Conservation (phyloP, 2,797 vertebrate species). For the Centroberyx gerrardi region DNA sequence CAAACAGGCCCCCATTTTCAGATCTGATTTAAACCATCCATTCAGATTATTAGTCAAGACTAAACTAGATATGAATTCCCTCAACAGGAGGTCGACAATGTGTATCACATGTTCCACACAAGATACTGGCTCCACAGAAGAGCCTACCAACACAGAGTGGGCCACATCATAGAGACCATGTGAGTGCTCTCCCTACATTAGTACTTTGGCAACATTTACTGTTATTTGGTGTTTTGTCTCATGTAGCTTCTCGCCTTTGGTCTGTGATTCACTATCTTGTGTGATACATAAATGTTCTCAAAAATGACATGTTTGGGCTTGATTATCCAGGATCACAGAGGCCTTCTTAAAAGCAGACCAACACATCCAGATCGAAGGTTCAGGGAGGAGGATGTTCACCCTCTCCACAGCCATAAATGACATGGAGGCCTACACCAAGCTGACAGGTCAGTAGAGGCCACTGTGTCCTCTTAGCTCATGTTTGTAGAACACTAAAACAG, state of each 20-base stretch:
- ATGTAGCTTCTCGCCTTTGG: not conserved
- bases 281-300: not conserved
- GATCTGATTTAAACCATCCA: not conserved
- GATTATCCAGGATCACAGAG: constrained; percentile 91
- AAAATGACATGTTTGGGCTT: constrained; percentile 2
- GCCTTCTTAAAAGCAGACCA: constrained; percentile 93
- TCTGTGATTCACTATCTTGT: not conserved
- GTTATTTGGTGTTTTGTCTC: not conserved
- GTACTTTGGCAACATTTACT: not conserved
- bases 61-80: constrained; percentile 25
- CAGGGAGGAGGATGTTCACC: constrained; percentile 78
- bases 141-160: constrained; percentile 96
- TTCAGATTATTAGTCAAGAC: not conserved
- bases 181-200: constrained; percentile 77
- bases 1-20: not conserved
- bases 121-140: constrained; percentile 92
- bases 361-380: constrained; percentile 86
- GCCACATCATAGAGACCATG: constrained; percentile 95
- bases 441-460: constrained; percentile 89
- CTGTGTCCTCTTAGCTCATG: not conserved
- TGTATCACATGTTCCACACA: constrained; percentile 97
- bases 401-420: constrained; percentile 93
- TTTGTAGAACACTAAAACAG: not conserved
- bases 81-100: constrained; percentile 91
- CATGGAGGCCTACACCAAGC: constrained; percentile 96